Evolutionary conservation across 2,888 invertebrate species (phyloP).

Genomic region (Lathronympha strigana): DNA sequence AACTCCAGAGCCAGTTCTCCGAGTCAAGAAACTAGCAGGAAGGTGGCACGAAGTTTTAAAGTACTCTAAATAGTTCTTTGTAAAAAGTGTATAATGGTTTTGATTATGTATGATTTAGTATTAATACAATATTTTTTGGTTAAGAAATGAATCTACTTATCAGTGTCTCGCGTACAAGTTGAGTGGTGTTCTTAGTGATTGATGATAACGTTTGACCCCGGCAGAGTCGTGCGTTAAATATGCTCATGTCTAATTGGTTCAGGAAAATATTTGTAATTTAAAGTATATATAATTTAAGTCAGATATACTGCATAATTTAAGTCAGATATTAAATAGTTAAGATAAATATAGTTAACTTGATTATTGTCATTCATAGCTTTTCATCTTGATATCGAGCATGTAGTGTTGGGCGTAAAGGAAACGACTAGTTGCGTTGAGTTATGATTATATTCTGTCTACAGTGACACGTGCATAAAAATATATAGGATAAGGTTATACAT

Average conservation of each 20-base stretch:
- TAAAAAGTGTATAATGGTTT: background rate
- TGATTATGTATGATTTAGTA: constrained; percentile 1
- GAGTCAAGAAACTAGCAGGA: constrained; percentile 21
- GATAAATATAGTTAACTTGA: too few species aligned
- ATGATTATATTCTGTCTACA: too few species aligned
- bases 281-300: background rate
- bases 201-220: constrained; percentile 34
- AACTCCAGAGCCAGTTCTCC: background rate
- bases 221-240: constrained; percentile 9
- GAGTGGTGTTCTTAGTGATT: constrained; percentile 12
- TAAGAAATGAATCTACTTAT: constrained; percentile 19
- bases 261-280: background rate
- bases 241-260: background rate
- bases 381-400: too few species aligned
- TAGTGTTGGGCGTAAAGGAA: too few species aligned
- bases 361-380: too few species aligned
- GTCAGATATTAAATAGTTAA: too few species aligned
- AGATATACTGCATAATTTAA: background rate
- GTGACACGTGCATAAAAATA: too few species aligned
- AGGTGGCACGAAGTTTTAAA: background rate
- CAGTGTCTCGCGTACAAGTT: constrained; percentile 5
- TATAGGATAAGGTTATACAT: too few species aligned
- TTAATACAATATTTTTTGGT: background rate
- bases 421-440: too few species aligned
- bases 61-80: background rate